A percentile compares a stretch with the other conserved stretches of the same genome.
phyloP scores from a whole-genome alignment of 2,113 vertebrate genomes.

The Salvelinus sp. region DNA sequence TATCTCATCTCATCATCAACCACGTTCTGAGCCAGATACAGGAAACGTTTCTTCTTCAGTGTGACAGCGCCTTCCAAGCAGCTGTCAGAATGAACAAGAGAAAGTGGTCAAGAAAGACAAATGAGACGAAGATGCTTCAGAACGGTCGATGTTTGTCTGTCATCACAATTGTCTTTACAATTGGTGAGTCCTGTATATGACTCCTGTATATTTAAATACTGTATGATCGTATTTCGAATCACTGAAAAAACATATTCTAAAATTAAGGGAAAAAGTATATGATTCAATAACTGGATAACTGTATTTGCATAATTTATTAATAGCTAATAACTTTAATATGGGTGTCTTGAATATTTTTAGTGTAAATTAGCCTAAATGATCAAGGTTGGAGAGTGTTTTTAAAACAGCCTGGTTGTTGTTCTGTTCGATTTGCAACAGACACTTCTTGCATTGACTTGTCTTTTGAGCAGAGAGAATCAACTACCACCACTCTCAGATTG shows the following conservation, averaged over 20 bases:
- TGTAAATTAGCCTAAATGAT: too few relatives aligned
- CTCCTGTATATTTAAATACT: background rate
- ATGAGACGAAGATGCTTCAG: slow-evolving; percentile 24
- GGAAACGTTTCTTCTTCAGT: slow-evolving; percentile 48
- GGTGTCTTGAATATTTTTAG: too few relatives aligned
- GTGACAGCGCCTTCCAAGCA: background rate
- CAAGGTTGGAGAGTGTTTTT: too few relatives aligned
- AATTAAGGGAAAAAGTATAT: background rate
- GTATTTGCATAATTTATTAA: background rate
- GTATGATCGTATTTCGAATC: background rate
- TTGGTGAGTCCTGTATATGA: slow-evolving; percentile 57
- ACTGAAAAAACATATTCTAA: background rate
- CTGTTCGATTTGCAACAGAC: too few relatives aligned
- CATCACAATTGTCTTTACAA: slow-evolving; percentile 38
- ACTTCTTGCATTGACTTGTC: too few relatives aligned
- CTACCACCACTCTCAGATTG: too few relatives aligned
- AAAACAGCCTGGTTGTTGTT: too few relatives aligned
- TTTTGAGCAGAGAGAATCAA: too few relatives aligned
- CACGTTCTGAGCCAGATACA: slow-evolving; percentile 37
- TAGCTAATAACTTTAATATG: background rate
- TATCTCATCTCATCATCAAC: slow-evolving; percentile 41
- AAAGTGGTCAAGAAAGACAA: background rate
- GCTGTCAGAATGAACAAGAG: background rate
- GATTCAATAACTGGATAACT: background rate
- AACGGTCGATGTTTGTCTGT: slow-evolving; percentile 7